These are phyloP conservation scores for Philaethria dido DNA, from an alignment of 2,888 invertebrate species.

Conservation along the genomic window DNA sequence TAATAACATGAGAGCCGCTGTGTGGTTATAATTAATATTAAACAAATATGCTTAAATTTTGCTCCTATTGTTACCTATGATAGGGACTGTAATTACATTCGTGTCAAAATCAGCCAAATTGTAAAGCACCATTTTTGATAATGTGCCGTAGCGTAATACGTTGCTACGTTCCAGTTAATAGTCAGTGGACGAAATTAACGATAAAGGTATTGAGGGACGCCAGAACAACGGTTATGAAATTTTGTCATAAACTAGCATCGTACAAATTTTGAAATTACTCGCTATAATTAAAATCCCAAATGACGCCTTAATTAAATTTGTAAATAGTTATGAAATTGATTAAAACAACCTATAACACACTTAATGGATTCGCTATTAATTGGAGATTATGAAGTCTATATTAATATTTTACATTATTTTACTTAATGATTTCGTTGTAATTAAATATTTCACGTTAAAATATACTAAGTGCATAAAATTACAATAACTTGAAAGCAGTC, in stretches of 20 bases:
- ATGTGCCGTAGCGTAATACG: neutral
- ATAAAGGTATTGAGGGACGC: neutral
- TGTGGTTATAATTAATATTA: neutral
- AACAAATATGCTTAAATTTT: conserved; percentile 9
- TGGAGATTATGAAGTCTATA: neutral
- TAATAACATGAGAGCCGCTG: neutral
- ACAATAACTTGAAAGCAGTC: conserved; percentile 39
- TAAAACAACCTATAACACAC: neutral
- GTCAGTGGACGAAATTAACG: conserved; percentile 8
- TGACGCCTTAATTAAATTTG: conserved; percentile 5
- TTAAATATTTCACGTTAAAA: neutral
- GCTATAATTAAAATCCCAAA: conserved; percentile 11
- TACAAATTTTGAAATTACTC: conserved; percentile 1
- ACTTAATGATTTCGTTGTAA: neutral
- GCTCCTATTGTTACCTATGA: neutral
- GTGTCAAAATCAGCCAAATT: neutral
- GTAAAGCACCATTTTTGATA: neutral
- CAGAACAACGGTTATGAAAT: conserved; percentile 2
- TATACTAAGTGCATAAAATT: neutral
- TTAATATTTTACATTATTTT: neutral
- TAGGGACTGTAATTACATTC: conserved; percentile 8
- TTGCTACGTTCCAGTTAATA: neutral
- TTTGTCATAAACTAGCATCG: neutral
- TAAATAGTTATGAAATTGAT: neutral
- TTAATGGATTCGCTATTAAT: neutral